Evolutionary conservation across 2,888 invertebrate species (phyloP), one percentile per base, ranked within the genome.

Genomic region (Pilophorus perplexus): DNA sequence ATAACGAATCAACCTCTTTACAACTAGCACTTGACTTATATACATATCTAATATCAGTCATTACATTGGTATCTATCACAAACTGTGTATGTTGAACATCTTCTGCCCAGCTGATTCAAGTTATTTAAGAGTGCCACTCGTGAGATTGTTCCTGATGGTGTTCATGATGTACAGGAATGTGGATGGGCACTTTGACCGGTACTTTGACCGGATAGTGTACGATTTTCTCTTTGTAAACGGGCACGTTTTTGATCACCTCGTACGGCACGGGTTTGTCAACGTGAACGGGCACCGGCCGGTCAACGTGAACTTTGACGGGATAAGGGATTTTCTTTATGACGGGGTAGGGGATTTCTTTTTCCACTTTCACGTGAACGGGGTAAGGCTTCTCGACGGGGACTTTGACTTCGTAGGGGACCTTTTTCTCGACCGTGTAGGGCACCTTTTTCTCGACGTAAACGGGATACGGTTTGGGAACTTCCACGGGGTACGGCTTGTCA

Each of bases 371-470:
- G 20, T 67, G 70, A 14, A 68, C 68, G n/a, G 70, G 70, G 57
- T 68, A 68, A 5, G 68, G 68, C 60, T 70, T 70, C n/a, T 68
- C 68, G 5, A 70, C 62, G 0, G 68, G 68, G 8, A 70, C 68
- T 59, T 68, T 68, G 42, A 70, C 70, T 25, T 67, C 60, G 25
- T 77, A 77, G 6, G 83, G 83, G 20, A 81, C 77, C 77, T 46
- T 80, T 46, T 81, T 80, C 68, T 78, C 75, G 8, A 81, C 78
- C 25, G 79, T 78, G 71, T 77, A 77, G 8, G 80, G 81, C 23
- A 67, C 65, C 25, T 84, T 87, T 79, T 87, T 88, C 71, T 88
- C 84, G 28, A 88, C 85, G 76, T 86, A 85, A 3, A 88, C 86
- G 72, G 87, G 87, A 81, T 87, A 87, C 5, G 72, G 73, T 27